Base-by-base conservation (phyloP, 2,888 invertebrate genomes). In the Chrysolina americana region DNA sequence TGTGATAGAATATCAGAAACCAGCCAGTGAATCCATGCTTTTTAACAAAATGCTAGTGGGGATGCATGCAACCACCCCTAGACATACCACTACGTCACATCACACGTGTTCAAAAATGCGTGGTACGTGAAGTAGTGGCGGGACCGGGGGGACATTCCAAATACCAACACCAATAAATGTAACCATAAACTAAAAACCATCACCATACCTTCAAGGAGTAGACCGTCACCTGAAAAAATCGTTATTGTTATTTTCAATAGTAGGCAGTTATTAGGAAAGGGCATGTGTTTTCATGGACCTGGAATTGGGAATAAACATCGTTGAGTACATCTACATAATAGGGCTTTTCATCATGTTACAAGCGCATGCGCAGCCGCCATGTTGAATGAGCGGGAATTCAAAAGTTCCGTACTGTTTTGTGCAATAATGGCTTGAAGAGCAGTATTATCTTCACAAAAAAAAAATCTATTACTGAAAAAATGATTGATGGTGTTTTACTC, bases 71-170 rank as follows among this genome's bases (percentile, higher is more conserved):
- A 82, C 85, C 85, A 15, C 59, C 81, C 86, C 83, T 84, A 84
- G 85, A 86, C 87, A 87, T 86, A 87, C 87, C 87, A 87, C 87
- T 87, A 87, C 87, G 87, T 87, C 87, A 87, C 87, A 87, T 87
- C 87, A 87, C 87, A 87, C 87, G 86, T 73, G 68, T 78, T 78
- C 77, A 80, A 79, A 79, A 81, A 79, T 79, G 80, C 86, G 87
- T 86, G 86, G 80, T 84, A 81, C 84, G 87, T 81, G 79, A 86
- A 79, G 85, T 85, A 87, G 87, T 86, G 83, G 87, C 85, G 81
- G 84, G 86, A 84, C 86, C 85, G 81, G 83, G 82, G 81, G 83
- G 79, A 78, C 78, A 78, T 73, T 68, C 48, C 15, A 62, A 69
- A 41, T 47, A 66, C 73, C 75, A 75, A 50, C 64, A 68, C 65